Percentiles rank a stretch among this genome's conserved stretches.
Evolutionary conservation across 2,113 vertebrate species (phyloP).

Genomic region (Sprattus sprattus): DNA sequence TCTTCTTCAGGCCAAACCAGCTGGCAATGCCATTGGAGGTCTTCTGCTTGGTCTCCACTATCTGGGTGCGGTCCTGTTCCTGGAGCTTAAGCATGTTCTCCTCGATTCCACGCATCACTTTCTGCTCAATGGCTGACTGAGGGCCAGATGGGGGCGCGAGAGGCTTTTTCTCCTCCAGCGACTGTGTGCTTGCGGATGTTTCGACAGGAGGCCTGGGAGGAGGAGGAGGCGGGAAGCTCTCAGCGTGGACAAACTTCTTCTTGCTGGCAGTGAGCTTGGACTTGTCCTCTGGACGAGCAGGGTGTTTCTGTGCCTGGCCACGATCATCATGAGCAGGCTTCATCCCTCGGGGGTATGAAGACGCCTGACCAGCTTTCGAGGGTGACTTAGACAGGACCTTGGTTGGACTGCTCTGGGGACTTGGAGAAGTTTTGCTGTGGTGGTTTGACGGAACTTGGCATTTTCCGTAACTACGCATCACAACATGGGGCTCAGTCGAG

Average conservation of each 20-base stretch:
- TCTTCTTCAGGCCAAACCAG: constrained; percentile 93
- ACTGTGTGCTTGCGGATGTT: constrained; percentile 7
- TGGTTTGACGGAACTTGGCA: constrained; percentile 60
- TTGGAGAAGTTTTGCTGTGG: constrained; percentile 50
- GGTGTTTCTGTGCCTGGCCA: constrained; percentile 30
- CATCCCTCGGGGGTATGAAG: constrained; percentile 41
- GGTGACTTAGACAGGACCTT: constrained; percentile 75
- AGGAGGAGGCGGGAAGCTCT: constrained; percentile 70
- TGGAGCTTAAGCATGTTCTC: constrained; percentile 90
- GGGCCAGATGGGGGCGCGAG: constrained; percentile 52
- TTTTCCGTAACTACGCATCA: constrained; percentile 59
- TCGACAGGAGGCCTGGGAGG: constrained; percentile 57
- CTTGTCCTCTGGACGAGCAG: constrained; percentile 64
- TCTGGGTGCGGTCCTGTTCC: constrained; percentile 79
- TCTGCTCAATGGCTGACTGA: constrained; percentile 91
- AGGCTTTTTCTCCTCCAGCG: constrained; percentile 53
- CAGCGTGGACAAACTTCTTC: constrained; percentile 69
- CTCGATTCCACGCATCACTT: constrained; percentile 97
- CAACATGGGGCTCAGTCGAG: constrained; percentile 40
- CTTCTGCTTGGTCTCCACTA: constrained; percentile 82
- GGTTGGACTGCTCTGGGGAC: constrained; percentile 74
- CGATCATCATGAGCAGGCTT: constrained; percentile 44
- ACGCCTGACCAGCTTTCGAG: constrained; percentile 59
- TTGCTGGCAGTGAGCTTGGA: constrained; percentile 69
- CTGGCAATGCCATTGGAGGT: constrained; percentile 86